These are phyloP conservation scores for Sycobia sp. DNA, from an alignment of 1,140 invertebrate species.

Conservation along the genomic window DNA sequence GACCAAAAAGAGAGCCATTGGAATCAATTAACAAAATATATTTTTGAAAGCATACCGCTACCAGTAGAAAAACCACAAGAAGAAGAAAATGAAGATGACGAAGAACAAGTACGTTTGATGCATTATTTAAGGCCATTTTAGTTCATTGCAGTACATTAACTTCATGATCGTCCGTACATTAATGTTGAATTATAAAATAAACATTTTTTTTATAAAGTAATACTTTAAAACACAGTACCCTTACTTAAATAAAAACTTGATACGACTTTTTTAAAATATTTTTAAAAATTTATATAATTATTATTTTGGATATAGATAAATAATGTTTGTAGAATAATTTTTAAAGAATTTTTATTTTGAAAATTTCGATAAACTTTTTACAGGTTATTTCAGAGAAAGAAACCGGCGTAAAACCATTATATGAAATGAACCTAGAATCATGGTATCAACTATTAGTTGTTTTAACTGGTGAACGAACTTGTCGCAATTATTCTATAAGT, in stretches of 20 bases:
- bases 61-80: background rate
- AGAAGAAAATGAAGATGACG: slow-evolving; percentile 6
- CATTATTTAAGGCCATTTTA: no score
- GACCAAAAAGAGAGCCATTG: slow-evolving; percentile 48
- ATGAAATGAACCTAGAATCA: slow-evolving; percentile 56
- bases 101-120: background rate
- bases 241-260: no score
- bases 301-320: no score
- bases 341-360: no score
- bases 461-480: slow-evolving; percentile 54
- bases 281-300: no score
- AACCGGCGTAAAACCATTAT: slow-evolving; percentile 40
- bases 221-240: no score
- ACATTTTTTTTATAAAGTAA: no score
- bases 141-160: no score
- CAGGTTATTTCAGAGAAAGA: slow-evolving; percentile 38
- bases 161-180: no score
- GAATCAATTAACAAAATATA: slow-evolving; percentile 50
- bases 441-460: slow-evolving; percentile 57
- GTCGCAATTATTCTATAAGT: slow-evolving; percentile 42
- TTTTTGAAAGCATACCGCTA: slow-evolving; percentile 45
- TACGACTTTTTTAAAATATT: no score
- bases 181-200: no score
- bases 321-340: no score
- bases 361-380: background rate